Evolutionary conservation across 1,140 invertebrate species (phyloP), one percentile per base, ranked within the genome.

Genomic region (Capitella teleta): DNA sequence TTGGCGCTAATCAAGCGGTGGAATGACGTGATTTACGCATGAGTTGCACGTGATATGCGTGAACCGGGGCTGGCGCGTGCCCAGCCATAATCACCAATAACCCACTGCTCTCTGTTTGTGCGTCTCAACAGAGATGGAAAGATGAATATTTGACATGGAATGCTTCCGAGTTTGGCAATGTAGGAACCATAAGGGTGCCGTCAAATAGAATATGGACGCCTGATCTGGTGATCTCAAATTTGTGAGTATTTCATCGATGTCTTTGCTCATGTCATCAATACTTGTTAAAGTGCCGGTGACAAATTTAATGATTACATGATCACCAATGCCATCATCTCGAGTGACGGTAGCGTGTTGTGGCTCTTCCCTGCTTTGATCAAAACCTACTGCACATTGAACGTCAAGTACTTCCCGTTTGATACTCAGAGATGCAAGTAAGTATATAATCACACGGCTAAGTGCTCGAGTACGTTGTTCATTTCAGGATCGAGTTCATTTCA

Each of bases 251-350:
- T 21, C n/a, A 16, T 24, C 2, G 8, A 19, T 1, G 38, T 40
- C 38, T 18, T 40, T 40, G 25, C 21, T 38, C 16, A 5, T 12
- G 36, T 12, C 16, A 18, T 16, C 36, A 18, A 40, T 44, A 32
- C 6, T n/a, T 50, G 42, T 53, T 56, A 8, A 52, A 87, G 85
- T 68, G 92, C 92, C 62, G 93, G 96, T 74, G 92, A 93, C 19
- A 96, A 95, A 69, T 97, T 95, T 70, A 92, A 96, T 74, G 90
- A 95, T 30, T 93, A 88, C 2, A 74, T 95, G n/a, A 94, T 95
- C 87, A 96, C 91, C 2, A 74, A 95, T 74, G 91, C 90, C 0
- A 92, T 87, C 1, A 72, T 97, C 0, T 86, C 87, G 56, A 87
- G 87, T 58, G 88, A 84, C 0, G 92, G 92, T 0, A 86, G 89